Base-by-base conservation (phyloP, 2,888 invertebrate species). In the Lycia hirtaria region DNA sequence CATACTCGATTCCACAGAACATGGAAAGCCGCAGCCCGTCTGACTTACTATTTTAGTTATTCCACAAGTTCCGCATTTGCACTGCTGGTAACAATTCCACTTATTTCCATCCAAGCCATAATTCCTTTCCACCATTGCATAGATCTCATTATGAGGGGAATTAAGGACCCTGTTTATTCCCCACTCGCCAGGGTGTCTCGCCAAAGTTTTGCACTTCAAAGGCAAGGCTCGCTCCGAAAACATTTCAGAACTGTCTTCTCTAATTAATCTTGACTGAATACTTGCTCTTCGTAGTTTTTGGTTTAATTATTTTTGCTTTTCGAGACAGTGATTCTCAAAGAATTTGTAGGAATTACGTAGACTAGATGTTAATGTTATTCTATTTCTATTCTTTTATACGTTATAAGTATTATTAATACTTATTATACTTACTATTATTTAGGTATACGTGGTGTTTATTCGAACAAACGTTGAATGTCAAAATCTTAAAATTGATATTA, bases 191-290 rank as follows among this genome's bases (percentile, higher is more conserved):
- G 22, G 19, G 22, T 24, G 50, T 43, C 44, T 30, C 55, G 22
- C n/a, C 3, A 28, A 56, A 56, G 35, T 38, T 50, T 44, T 44
- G 24, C 37, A 45, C 40, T 38, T 44, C 50, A 56, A 40, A 50
- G 55, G 35, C 19, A 28, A 30, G 26, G 24, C 15, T 33, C 3
- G 35, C 22, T 44, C 17, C 43, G 30, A 43, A 44, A 56, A 37
- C 43, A 49, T 49, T 43, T 30, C 30, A 14, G 12, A 56, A 56
- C 50, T 50, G 32, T 12, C 33, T 24, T 58, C 44, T 26, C 41
- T 49, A 53, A 53, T 53, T 49, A 38, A 53, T 40, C 33, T 44
- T 53, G 32, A 44, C 52, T 20, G 37, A 52, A 45, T 30, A 50
- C 38, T 50, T 37, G 20, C 35, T 35, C 45, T 41, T 15, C 41